phyloP scores from a whole-genome alignment of 1,140 invertebrate genomes.

The Drosophila obscura region DNA sequence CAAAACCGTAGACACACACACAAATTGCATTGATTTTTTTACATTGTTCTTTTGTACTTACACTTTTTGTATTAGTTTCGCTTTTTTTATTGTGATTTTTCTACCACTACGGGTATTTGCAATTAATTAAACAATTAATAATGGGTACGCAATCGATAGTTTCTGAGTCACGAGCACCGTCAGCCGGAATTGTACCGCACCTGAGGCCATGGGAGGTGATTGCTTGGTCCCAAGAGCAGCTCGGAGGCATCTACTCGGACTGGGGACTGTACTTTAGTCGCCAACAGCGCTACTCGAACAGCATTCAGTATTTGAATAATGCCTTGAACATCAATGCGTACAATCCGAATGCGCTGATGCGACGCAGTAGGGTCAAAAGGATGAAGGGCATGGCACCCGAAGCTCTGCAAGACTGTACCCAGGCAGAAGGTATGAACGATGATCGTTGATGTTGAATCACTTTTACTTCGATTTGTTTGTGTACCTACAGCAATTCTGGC shows the following conservation, averaged over 20 bases:
- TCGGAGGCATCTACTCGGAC: slow-evolving; percentile 53
- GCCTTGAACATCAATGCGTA: slow-evolving; percentile 35
- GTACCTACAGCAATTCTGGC: slow-evolving; percentile 20
- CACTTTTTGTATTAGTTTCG: slow-evolving; percentile 18
- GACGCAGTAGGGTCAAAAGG: slow-evolving; percentile 45
- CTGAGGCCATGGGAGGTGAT: slow-evolving; percentile 56
- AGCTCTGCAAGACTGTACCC: slow-evolving; percentile 46
- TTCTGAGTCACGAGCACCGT: neutral
- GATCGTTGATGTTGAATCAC: too few relatives aligned
- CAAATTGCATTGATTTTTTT: slow-evolving; percentile 1
- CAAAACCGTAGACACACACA: slow-evolving; percentile 16
- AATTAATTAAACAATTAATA: neutral
- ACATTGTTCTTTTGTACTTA: slow-evolving; percentile 26
- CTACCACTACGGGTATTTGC: neutral
- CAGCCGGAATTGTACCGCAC: slow-evolving; percentile 11
- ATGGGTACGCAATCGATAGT: slow-evolving; percentile 6
- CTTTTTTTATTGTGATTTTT: slow-evolving; percentile 22
- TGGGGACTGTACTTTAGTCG: slow-evolving; percentile 48
- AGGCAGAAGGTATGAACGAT: slow-evolving; percentile 44
- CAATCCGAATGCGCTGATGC: slow-evolving; percentile 33
- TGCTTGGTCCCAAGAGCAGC: slow-evolving; percentile 41
- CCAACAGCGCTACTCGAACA: slow-evolving; percentile 20
- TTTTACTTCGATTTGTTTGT: neutral
- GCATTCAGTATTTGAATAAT: slow-evolving; percentile 44
- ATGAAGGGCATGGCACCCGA: slow-evolving; percentile 38